These are phyloP conservation scores for Siniperca chuatsi DNA, from an alignment of 2,113 vertebrate species.

Conservation along the genomic window DNA sequence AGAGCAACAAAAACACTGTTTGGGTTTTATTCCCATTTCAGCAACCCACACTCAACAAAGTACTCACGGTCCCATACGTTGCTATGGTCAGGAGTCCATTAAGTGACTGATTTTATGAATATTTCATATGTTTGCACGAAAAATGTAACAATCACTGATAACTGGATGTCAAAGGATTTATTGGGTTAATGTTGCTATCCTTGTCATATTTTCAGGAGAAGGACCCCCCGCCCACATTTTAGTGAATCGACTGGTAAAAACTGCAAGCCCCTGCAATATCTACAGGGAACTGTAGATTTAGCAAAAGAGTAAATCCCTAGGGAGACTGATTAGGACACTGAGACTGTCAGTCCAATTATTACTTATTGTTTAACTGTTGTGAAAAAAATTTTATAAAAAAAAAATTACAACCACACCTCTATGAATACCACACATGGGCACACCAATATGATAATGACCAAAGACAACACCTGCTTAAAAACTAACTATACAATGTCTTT, in stretches of 20 bases:
- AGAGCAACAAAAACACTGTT: background rate
- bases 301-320: constrained; percentile 44
- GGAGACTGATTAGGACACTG: constrained; percentile 47
- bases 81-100: background rate
- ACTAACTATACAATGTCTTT: background rate
- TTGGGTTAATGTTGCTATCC: constrained; percentile 55
- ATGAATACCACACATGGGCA: background rate
- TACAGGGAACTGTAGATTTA: constrained; percentile 48
- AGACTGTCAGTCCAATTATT: constrained; percentile 33
- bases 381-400: too few relatives aligned
- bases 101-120: constrained; percentile 29
- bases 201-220: constrained; percentile 54
- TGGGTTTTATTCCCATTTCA: background rate
- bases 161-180: constrained; percentile 64
- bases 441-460: background rate
- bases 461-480: constrained; percentile 10
- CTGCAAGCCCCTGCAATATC: constrained; percentile 47
- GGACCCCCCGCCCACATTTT: constrained; percentile 13
- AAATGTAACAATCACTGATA: constrained; percentile 55
- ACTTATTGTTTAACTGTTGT: constrained; percentile 40
- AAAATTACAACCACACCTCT: background rate
- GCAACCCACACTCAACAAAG: background rate
- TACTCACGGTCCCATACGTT: background rate
- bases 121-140: constrained; percentile 33
- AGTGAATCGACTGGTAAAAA: constrained; percentile 39